These are phyloP conservation scores for Turritopsis dohrnii DNA, from an alignment of 30 jellyfish, hydroid and myxozoan species.

Conservation along the genomic window DNA sequence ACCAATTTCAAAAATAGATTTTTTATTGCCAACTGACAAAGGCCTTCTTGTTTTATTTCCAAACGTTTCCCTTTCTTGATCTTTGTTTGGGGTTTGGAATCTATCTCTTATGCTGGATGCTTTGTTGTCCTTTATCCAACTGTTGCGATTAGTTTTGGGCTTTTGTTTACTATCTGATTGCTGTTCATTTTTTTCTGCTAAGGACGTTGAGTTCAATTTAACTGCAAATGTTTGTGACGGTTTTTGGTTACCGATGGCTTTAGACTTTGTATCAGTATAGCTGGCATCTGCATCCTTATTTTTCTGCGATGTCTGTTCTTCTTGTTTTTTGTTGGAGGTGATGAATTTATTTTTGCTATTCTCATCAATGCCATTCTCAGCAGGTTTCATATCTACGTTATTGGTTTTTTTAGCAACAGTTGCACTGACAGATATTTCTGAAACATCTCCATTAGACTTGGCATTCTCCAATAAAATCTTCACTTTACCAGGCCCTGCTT, in stretches of 20 bases:
- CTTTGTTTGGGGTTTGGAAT: background rate
- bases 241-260: background rate
- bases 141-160: background rate
- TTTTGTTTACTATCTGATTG: background rate
- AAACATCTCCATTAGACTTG: background rate
- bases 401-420: background rate
- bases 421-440: background rate
- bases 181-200: background rate
- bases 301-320: background rate
- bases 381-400: background rate
- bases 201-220: background rate
- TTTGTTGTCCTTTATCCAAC: background rate
- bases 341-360: background rate
- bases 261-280: background rate
- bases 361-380: background rate
- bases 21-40: background rate
- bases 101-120: background rate
- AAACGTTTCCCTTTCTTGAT: background rate
- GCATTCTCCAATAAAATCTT: background rate
- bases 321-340: background rate
- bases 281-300: background rate
- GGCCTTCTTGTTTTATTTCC: background rate
- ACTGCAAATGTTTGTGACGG: background rate
- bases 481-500: background rate
- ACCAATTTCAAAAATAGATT: background rate